Evolutionary conservation across 1,140 invertebrate species (phyloP).

Genomic region (Temnothorax nylanderi): DNA sequence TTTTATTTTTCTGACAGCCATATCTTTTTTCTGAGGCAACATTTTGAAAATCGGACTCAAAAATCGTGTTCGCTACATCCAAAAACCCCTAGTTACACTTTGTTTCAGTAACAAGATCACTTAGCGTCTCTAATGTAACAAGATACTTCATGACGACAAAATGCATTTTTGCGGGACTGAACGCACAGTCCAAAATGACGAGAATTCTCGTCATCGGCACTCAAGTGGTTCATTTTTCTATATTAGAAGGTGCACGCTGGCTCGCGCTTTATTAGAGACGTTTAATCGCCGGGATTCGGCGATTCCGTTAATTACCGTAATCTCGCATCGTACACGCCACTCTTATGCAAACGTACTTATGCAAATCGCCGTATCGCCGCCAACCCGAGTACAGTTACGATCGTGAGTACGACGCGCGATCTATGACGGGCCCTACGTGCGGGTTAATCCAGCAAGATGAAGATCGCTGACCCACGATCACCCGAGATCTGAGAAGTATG

Average conservation of each 20-base stretch:
- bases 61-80: no score
- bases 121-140: no score
- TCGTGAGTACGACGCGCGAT: slow-evolving; percentile 29
- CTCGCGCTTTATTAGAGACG: neutral
- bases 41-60: no score
- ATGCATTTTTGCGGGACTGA: no score
- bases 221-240: neutral
- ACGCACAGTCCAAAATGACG: no score
- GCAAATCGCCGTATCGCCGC: slow-evolving; percentile 30
- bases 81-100: no score
- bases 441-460: slow-evolving; percentile 16
- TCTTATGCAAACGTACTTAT: slow-evolving; percentile 1
- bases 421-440: slow-evolving; percentile 17
- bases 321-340: neutral
- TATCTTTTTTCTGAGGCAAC: no score
- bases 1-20: no score
- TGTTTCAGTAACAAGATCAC: no score
- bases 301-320: slow-evolving; percentile 52
- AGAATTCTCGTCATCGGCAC: no score
- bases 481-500: slow-evolving; percentile 30
- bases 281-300: slow-evolving; percentile 36
- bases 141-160: no score
- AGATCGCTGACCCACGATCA: slow-evolving; percentile 47
- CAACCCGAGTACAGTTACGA: slow-evolving; percentile 45
- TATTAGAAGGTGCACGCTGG: neutral